phyloP scores from a whole-genome alignment of 2,888 invertebrate genomes.

The Andrena bicolor region DNA sequence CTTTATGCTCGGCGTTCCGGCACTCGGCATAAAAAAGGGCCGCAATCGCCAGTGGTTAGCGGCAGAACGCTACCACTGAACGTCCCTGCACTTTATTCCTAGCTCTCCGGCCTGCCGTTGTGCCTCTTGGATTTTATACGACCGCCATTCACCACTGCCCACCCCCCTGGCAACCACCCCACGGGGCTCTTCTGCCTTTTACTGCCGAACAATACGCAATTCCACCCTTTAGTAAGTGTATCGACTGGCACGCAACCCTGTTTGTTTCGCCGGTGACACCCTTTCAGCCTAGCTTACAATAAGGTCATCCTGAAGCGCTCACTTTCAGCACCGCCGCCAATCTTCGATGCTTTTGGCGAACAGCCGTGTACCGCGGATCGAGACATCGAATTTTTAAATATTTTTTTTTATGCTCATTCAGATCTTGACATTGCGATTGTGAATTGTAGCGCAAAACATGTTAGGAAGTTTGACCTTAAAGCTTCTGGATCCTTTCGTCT shows the following conservation, averaged over 20 bases:
- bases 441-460: no score
- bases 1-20: slow-evolving; percentile 52
- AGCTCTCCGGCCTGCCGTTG: slow-evolving; percentile 31
- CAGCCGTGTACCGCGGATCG: no score
- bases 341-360: no score
- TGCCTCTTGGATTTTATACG: slow-evolving; percentile 60
- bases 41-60: slow-evolving; percentile 66
- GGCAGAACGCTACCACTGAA: slow-evolving; percentile 51
- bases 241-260: slow-evolving; percentile 14
- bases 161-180: not conserved
- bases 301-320: not conserved
- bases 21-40: slow-evolving; percentile 53
- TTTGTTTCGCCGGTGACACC: slow-evolving; percentile 12
- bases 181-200: slow-evolving; percentile 48
- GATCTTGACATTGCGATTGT: no score
- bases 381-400: no score
- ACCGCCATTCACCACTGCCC: slow-evolving; percentile 47
- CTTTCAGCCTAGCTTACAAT: not conserved
- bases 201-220: slow-evolving; percentile 51
- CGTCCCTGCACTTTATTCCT: slow-evolving; percentile 55
- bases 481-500: no score
- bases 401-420: no score
- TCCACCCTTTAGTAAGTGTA: slow-evolving; percentile 3
- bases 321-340: no score
- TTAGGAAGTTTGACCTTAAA: no score